Base-by-base conservation (phyloP, 2,797 vertebrate species). In the Karalla daura region DNA sequence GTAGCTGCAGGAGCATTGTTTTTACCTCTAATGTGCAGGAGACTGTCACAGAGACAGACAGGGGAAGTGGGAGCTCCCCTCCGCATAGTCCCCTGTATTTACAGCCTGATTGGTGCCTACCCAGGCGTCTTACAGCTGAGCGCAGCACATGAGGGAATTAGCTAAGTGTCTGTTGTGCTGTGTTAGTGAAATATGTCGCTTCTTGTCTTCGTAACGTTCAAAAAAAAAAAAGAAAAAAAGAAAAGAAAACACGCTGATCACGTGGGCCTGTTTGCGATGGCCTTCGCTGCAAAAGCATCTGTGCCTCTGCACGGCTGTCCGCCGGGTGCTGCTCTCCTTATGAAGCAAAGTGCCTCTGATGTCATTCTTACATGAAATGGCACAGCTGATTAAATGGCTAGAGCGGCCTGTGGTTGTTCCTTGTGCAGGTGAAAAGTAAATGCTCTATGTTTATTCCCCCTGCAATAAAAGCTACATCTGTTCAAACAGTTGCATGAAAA, bases 61-160 rank as follows among this genome's bases (percentile, higher is more conserved):
- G 39, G 73, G 63, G 43, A 81, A 86, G 75, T 70, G 61, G 61
- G 73, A 63, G 74, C 80, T 76, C 80, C 69, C 72, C 67, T 66
- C 78, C 70, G 70, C 73, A 63, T 76, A 78, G 85, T 88, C 84
- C 71, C 64, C 67, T 78, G 79, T 86, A 86, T 88, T 90, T 88
- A 86, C 85, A 82, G 86, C 76, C 73, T 79, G 86, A 87, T 90
- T 86, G 86, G 86, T 87, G 87, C 89, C 85, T 78, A 86, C 73
- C 84, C 83, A 87, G 83, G 77, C 81, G 39, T 86, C 87, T 77
- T 83, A 80, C 76, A 88, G 89, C 90, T 89, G 86, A 90, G 85
- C 80, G 3, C 81, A 85, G 86, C 83, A 84, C 88, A 88, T 70
- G 78, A 70, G 90, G 87, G 86, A 88, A 85, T 89, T 85, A 86